Conservation (phyloP, 2,113 vertebrate species). For the Bujurquina vittata region DNA sequence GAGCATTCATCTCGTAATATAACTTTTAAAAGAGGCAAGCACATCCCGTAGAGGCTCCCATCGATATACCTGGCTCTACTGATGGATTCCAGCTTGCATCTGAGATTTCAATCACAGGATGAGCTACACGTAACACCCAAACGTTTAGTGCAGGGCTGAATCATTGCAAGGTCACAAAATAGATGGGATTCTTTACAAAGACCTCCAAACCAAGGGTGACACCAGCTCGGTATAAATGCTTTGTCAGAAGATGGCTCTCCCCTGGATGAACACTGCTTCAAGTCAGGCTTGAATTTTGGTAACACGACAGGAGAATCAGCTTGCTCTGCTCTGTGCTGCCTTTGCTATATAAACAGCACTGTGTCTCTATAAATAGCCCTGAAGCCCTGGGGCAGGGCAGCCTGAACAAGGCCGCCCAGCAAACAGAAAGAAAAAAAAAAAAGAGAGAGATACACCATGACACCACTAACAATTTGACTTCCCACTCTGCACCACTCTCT, state of each 20-base stretch:
- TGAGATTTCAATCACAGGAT: neutral
- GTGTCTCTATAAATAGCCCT: constrained; percentile 65
- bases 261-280: neutral
- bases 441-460: constrained; percentile 6
- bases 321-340: constrained; percentile 29
- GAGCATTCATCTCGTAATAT: neutral
- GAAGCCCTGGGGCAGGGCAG: constrained; percentile 61
- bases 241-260: neutral
- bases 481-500: neutral
- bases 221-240: neutral
- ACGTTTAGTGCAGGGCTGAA: neutral
- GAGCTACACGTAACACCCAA: rapidly evolving
- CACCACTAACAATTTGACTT: constrained; percentile 28
- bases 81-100: neutral
- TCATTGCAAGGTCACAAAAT: neutral
- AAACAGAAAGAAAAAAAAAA: constrained; percentile 8
- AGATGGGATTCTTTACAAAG: neutral
- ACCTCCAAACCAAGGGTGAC: neutral
- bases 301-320: constrained; percentile 21
- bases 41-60: rapidly evolving
- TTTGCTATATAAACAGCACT: constrained; percentile 46
- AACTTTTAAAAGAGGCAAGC: neutral
- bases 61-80: neutral
- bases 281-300: constrained; percentile 21
- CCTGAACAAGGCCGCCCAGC: constrained; percentile 54